Evolutionary conservation across 2,797 vertebrate genomes (phyloP), one percentile per base, ranked within the genome.

Genomic region (Rhabdophis nuchalis): DNA sequence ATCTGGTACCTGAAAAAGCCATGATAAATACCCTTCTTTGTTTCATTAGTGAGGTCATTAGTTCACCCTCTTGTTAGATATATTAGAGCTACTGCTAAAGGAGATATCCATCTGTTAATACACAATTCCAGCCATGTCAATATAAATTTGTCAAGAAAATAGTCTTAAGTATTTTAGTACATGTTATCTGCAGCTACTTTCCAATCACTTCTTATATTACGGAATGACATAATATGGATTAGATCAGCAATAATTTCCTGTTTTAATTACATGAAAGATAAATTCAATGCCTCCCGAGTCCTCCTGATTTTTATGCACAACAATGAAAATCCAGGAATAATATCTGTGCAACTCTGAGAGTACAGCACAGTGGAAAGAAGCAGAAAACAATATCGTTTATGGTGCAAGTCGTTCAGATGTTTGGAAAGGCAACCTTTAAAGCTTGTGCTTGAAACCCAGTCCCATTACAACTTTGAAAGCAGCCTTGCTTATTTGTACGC

Each of bases 51-150:
- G 57, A 61, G 56, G 68, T 90, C 89, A 60, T 16, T 90, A n/a
- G 36, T 90, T 90, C 89, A 87, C 23, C 56, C 46, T 88, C 46
- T 41, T n/a, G 2, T 88, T 93, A 16, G n/a, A 77, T 87, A n/a
- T 41, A 36, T 25, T 82, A 13, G 60, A 60, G 68, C 56, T 53
- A 56, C 50, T 85, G 56, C 1, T 86, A 64, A 90, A 92, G n/a
- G 29, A 53, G 1, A 14, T 89, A 29, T 2, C 32, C 46, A 41
- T 27, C 14, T 61, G 82, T 61, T 56, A 68, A 72, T 32, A 85
- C 20, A 32, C 46, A n/a, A 61, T 64, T 90, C 52, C 16, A 64
- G 52, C 11, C 90, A 23, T 54, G 85, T 92, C 50, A 85, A 88
- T n/a, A 92, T 50, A 92, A 90, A 92, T 36, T 46, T 20, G 8